A percentile compares a stretch with the other conserved stretches of the same genome.
phyloP scores from a whole-genome alignment of 2,113 vertebrate species.

The Trichechus manatus region DNA sequence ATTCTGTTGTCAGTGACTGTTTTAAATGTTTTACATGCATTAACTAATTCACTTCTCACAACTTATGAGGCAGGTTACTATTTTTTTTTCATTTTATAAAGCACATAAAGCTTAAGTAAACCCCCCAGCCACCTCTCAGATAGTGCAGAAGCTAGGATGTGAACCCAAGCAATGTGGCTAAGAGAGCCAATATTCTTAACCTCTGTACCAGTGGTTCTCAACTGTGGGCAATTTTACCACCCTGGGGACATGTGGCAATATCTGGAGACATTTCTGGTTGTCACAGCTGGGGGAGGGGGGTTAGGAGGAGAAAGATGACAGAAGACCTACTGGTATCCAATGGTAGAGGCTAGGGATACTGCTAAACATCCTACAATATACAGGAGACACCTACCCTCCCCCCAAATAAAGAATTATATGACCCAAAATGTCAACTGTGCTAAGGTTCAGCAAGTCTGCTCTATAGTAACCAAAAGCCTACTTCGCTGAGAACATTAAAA shows the following conservation, averaged over 20 bases:
- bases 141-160: background rate
- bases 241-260: background rate
- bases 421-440: background rate
- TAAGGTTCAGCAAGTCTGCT: background rate
- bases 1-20: background rate
- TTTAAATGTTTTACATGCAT: background rate
- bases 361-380: background rate
- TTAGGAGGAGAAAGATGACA: background rate
- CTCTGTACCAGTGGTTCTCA: conserved; percentile 4
- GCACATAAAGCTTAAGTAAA: conserved; percentile 35
- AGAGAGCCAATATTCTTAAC: background rate
- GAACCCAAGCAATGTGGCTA: background rate
- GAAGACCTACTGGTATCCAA: background rate
- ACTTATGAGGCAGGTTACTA: background rate
- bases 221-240: background rate
- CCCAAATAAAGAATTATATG: background rate
- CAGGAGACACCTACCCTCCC: background rate
- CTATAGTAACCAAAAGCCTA: conserved; percentile 9
- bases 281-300: background rate
- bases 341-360: background rate
- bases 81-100: conserved; percentile 50
- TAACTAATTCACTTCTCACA: conserved; percentile 47
- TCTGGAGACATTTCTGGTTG: background rate
- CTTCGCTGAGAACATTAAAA: conserved; percentile 13
- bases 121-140: background rate